Evolutionary conservation across 1,140 invertebrate genomes (phyloP).

Genomic region (Triops longicaudatus): DNA sequence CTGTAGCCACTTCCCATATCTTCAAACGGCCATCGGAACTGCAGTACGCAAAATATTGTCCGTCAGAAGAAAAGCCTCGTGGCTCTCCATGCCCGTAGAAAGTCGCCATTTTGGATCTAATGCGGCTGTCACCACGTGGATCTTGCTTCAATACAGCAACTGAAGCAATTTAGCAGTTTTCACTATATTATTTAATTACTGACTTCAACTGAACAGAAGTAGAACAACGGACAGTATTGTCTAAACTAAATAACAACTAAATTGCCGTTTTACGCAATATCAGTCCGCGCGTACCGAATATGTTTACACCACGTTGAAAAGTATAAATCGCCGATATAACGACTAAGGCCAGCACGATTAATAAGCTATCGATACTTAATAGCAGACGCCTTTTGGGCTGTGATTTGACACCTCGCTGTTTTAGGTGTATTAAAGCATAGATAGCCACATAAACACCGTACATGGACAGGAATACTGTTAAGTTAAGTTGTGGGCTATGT

Average conservation of each 20-base stretch:
- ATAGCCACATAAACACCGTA: too few relatives aligned
- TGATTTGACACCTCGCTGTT: not conserved
- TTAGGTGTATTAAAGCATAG: too few relatives aligned
- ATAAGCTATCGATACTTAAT: not conserved
- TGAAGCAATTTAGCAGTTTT: not conserved
- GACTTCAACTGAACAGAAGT: too few relatives aligned
- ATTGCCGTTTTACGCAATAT: not conserved
- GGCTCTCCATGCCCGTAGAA: not conserved
- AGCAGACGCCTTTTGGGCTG: not conserved
- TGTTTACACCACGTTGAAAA: conserved; percentile 12
- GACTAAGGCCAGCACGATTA: not conserved
- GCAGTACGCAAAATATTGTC: conserved; percentile 23
- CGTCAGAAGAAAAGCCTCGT: conserved; percentile 23
- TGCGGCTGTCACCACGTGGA: conserved; percentile 23
- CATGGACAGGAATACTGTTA: too few relatives aligned
- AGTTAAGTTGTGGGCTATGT: too few relatives aligned
- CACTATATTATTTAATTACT: not conserved
- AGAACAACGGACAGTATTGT: too few relatives aligned
- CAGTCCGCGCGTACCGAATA: not conserved
- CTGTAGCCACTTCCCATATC: conserved; percentile 24
- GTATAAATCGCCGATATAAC: not conserved
- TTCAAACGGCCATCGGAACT: conserved; percentile 23
- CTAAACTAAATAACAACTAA: not conserved
- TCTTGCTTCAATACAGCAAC: not conserved
- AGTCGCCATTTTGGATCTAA: conserved; percentile 23